These are phyloP conservation scores for Hypomecis atomaria DNA, from an alignment of 2,888 invertebrate genomes.

Conservation along the genomic window DNA sequence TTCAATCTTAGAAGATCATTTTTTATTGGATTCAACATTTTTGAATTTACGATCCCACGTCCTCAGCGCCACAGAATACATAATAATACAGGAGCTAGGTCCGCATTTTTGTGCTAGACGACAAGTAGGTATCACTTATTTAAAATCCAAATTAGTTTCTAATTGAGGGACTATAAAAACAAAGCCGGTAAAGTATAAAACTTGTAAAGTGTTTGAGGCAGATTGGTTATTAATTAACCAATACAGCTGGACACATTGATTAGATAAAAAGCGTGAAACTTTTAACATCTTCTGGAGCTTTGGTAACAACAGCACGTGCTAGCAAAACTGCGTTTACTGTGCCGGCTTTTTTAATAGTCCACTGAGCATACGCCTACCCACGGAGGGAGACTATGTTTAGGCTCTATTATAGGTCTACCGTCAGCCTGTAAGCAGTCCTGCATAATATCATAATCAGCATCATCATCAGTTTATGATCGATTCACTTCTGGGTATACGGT, in stretches of 20 bases:
- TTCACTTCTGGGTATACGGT: too few relatives aligned
- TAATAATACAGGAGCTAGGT: conserved; percentile 2
- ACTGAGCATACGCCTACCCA: too few relatives aligned
- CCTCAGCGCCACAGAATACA: conserved; percentile 6
- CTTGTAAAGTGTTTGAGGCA: conserved; percentile 14
- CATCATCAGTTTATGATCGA: too few relatives aligned
- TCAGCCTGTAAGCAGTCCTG: too few relatives aligned
- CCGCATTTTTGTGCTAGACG: conserved; percentile 30
- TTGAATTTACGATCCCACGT: conserved; percentile 20
- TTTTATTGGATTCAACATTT: conserved; percentile 13
- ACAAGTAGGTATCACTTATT: conserved; percentile 26
- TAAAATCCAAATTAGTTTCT: conserved; percentile 33
- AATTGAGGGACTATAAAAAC: conserved; percentile 37
- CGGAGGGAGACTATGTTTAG: too few relatives aligned
- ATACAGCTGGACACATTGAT: conserved; percentile 7
- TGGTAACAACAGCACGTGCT: too few relatives aligned
- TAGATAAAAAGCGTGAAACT: not conserved
- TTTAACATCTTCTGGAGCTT: not conserved
- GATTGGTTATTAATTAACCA: not conserved
- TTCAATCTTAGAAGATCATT: not conserved
- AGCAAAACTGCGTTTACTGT: too few relatives aligned
- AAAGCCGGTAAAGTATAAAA: conserved; percentile 27
- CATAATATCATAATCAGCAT: too few relatives aligned
- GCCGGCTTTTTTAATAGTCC: too few relatives aligned
- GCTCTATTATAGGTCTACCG: too few relatives aligned